Conservation (phyloP, 2,888 invertebrate species). For the Agrochola macilenta region DNA sequence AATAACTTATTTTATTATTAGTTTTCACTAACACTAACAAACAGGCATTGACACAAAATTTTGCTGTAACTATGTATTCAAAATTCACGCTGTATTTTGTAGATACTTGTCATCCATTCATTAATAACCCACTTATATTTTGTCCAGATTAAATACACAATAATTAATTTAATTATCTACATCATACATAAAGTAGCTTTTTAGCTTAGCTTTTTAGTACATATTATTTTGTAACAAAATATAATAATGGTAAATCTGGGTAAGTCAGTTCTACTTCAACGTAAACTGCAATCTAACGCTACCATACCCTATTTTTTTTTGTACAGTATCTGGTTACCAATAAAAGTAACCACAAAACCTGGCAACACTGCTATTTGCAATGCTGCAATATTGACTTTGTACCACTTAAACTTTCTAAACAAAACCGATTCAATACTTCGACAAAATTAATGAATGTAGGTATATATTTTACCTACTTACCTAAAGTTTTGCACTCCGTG, state of each 20-base stretch:
- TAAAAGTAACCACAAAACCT: slow-evolving; percentile 16
- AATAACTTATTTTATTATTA: background rate
- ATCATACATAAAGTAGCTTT: no score
- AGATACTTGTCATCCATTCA: background rate
- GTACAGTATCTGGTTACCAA: background rate
- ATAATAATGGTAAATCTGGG: background rate
- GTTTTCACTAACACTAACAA: background rate
- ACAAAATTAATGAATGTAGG: slow-evolving; percentile 6
- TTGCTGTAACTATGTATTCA: background rate
- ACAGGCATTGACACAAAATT: background rate
- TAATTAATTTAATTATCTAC: background rate
- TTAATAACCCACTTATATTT: background rate
- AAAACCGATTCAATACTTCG: slow-evolving; percentile 8
- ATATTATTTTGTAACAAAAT: background rate
- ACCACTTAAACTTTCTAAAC: slow-evolving; percentile 28
- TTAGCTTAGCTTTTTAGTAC: background rate
- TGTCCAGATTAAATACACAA: background rate
- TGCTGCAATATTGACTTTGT: slow-evolving; percentile 17
- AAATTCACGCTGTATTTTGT: background rate
- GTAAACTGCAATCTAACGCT: slow-evolving; percentile 14
- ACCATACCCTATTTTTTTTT: background rate
- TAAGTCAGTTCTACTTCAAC: slow-evolving; percentile 9
- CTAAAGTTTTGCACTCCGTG: slow-evolving; percentile 32
- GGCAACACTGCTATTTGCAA: background rate
- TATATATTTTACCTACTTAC: slow-evolving; percentile 13